Conservation (phyloP, 2,797 vertebrate genomes). For the Tragopan temminckii region DNA sequence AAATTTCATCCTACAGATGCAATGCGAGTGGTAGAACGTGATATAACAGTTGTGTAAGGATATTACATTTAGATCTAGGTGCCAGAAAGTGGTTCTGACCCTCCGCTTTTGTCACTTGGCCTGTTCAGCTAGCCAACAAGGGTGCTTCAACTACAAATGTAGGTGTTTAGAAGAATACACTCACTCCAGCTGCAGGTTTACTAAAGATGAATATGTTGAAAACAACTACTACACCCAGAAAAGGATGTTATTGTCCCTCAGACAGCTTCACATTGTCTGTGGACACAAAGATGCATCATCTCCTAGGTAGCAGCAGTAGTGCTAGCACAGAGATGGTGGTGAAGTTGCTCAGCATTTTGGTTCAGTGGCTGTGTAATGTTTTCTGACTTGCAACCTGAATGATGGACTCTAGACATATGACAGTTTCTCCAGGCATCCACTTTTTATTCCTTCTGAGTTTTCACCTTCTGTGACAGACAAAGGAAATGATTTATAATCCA, state of each 20-base stretch:
- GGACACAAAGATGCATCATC: neutral
- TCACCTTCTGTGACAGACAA: neutral
- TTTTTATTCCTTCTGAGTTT: neutral
- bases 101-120: neutral
- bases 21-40: accelerated
- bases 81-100: neutral
- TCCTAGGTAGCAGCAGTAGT: neutral
- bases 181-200: neutral
- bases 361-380: neutral
- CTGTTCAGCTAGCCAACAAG: neutral
- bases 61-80: neutral
- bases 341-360: neutral
- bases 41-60: neutral
- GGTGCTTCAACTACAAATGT: neutral
- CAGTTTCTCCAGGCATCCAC: neutral
- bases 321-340: neutral
- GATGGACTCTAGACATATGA: neutral
- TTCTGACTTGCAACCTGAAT: neutral
- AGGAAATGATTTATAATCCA: neutral
- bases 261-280: neutral
- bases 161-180: neutral
- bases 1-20: too few relatives aligned
- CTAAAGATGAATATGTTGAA: neutral
- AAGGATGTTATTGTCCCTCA: neutral
- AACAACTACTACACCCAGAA: neutral